Evolutionary conservation across 1,140 invertebrate genomes (phyloP), one percentile per base, ranked within the genome.

Genomic region (Zaprionus davidi): DNA sequence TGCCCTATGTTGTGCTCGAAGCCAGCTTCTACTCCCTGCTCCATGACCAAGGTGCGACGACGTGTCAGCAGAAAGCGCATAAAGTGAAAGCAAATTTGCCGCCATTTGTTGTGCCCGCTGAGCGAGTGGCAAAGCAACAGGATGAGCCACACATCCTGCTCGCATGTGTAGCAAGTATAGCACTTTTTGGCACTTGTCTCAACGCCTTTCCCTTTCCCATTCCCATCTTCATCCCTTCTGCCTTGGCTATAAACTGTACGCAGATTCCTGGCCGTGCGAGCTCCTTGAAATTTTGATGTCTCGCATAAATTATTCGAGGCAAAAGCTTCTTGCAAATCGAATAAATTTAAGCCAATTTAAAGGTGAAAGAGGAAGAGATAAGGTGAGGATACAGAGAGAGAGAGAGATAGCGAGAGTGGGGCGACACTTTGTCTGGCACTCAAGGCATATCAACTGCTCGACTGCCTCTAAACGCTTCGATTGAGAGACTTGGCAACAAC

Each of bases 301-400:
- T 58, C 56, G 71, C 71, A 74, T 78, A 78, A 68, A 75, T 75
- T 75, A 75, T 75, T 68, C 65, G 59, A 20, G 31, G 53, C 55
- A 58, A 71, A 71, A 68, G 70, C 51, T 63, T 51, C 63, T 63
- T 55, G 57, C 57, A 70, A 78, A 78, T 78, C 76, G 72, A 71
- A 78, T 78, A 76, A 78, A 78, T 76, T 78, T 78, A 71, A 78
- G 67, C 56, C 60, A 78, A 76, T 76, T 78, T 76, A 31, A 59
- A 70, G 46, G 17, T 71, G 55, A 57, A 31, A 20, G n/a, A 71
- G 22, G 11, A 38, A 46, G n/a, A 24, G 11, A 46, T 31, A 24
- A 34, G 28, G 28, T 9, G 58, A 11, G 28, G 28, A 5, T 9
- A 31, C 36, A 20, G 22, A 38, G 38, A 7, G 58, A 7, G 13